Percentiles rank a stretch among this genome's conserved stretches.
Evolutionary conservation across 2,888 invertebrate genomes (phyloP).

Genomic region (Harmothoe impar): DNA sequence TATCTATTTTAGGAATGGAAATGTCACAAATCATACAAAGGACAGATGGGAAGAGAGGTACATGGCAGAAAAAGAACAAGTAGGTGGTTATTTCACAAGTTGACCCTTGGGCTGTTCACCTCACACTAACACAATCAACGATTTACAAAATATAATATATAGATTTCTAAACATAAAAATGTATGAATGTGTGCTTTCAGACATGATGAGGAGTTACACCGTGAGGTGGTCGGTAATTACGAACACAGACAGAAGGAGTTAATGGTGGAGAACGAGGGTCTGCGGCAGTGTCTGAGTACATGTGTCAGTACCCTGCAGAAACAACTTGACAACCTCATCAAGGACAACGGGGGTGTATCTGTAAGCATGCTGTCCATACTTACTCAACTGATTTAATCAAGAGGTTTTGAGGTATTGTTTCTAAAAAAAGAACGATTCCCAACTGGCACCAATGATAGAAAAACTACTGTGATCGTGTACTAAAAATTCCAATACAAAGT

Average conservation of each 20-base stretch:
- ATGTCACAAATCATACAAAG: slow-evolving; percentile 76
- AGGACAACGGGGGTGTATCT: slow-evolving; percentile 50
- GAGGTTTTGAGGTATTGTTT: background rate
- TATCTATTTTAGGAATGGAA: slow-evolving; percentile 76
- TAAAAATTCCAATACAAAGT: too few species aligned
- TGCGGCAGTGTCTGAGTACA: slow-evolving; percentile 76
- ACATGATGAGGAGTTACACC: slow-evolving; percentile 80
- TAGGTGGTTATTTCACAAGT: slow-evolving; percentile 71
- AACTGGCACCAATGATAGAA: too few species aligned
- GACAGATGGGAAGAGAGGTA: slow-evolving; percentile 77
- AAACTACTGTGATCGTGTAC: too few species aligned
- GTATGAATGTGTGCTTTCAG: too few species aligned
- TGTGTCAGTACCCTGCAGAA: slow-evolving; percentile 77
- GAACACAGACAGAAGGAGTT: slow-evolving; percentile 80
- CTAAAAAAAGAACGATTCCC: too few species aligned
- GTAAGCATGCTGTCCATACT: background rate
- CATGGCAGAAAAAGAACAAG: slow-evolving; percentile 77
- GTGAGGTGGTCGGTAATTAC: slow-evolving; percentile 76
- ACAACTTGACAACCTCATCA: slow-evolving; percentile 73
- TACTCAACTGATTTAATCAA: background rate
- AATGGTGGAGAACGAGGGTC: slow-evolving; percentile 78
- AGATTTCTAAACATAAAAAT: too few species aligned
- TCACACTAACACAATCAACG: too few species aligned
- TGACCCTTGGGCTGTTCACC: too few species aligned
- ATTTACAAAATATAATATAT: too few species aligned